phyloP scores from a whole-genome alignment of 2,113 vertebrate species.

The Anseranas semipalmata region DNA sequence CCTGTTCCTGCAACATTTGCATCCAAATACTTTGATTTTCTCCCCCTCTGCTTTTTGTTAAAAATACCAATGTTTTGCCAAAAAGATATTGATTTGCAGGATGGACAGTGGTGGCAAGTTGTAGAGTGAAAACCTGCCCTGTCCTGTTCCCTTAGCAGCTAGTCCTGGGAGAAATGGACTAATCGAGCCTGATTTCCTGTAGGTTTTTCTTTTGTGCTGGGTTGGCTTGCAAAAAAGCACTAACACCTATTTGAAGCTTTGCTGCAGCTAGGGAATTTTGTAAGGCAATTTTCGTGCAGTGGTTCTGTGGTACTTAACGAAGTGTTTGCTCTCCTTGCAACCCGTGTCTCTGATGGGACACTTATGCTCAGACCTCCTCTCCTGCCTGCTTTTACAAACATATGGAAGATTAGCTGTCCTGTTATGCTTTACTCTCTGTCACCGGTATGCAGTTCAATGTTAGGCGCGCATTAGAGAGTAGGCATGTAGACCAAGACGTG shows the following conservation, averaged over 20 bases:
- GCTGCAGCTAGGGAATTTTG: neutral
- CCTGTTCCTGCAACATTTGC: neutral
- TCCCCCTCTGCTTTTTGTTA: neutral
- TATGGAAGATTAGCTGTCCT: neutral
- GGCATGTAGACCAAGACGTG: neutral
- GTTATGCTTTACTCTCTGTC: neutral
- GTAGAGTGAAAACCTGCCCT: neutral
- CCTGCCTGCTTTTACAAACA: neutral
- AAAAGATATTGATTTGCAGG: neutral
- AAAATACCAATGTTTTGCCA: neutral
- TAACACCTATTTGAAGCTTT: conserved; percentile 18
- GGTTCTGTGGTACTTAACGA: neutral
- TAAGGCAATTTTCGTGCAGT: neutral
- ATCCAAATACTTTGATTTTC: neutral
- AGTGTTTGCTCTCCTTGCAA: neutral
- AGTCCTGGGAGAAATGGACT: neutral
- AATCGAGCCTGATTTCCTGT: neutral
- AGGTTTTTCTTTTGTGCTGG: neutral
- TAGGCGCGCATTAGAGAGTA: neutral
- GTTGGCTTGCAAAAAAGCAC: neutral
- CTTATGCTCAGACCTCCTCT: neutral
- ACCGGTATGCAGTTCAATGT: neutral
- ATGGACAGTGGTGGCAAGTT: neutral
- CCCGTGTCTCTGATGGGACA: neutral
- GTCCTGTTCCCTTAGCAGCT: neutral